Conservation (phyloP, 2,888 invertebrate genomes). For the Tetrapedia diversipes region DNA sequence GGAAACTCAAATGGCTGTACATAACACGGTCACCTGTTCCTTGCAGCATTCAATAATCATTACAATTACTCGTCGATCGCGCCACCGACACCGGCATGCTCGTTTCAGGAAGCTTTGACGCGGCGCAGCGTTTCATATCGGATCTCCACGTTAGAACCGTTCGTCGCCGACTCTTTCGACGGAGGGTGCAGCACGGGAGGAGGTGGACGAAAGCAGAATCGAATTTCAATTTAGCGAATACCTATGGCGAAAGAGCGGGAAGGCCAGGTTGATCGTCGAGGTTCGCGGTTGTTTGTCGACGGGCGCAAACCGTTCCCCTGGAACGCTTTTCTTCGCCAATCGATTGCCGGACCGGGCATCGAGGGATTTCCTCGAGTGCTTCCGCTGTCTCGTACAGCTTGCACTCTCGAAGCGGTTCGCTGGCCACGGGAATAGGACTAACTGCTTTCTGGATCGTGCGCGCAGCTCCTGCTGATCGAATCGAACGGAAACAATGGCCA, state of each 20-base stretch:
- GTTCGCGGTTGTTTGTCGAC: conserved; percentile 67
- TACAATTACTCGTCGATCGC: neutral
- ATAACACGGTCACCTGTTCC: too few relatives aligned
- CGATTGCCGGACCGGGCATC: conserved; percentile 59
- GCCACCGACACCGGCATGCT: neutral
- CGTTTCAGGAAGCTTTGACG: neutral
- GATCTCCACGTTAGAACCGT: neutral
- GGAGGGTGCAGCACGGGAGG: too few relatives aligned
- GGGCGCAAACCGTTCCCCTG: conserved; percentile 36
- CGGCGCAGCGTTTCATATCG: neutral
- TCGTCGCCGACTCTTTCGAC: conserved; percentile 7
- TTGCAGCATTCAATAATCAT: neutral
- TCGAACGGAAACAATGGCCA: conserved; percentile 60
- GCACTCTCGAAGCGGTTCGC: conserved; percentile 57
- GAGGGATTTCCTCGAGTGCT: conserved; percentile 70
- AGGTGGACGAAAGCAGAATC: too few relatives aligned
- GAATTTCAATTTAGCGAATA: conserved; percentile 64
- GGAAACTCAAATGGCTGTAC: too few relatives aligned
- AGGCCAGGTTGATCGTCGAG: conserved; percentile 11
- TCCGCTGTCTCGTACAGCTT: conserved; percentile 69
- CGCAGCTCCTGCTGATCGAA: conserved; percentile 44
- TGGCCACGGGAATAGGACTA: conserved; percentile 57
- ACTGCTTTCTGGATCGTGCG: conserved; percentile 63
- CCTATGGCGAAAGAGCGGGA: conserved; percentile 38
- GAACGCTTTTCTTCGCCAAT: conserved; percentile 69